Percentiles rank a stretch among this genome's conserved stretches.
Evolutionary conservation across 2,797 vertebrate species (phyloP).

Genomic region (Dendrocincla fuliginosa): DNA sequence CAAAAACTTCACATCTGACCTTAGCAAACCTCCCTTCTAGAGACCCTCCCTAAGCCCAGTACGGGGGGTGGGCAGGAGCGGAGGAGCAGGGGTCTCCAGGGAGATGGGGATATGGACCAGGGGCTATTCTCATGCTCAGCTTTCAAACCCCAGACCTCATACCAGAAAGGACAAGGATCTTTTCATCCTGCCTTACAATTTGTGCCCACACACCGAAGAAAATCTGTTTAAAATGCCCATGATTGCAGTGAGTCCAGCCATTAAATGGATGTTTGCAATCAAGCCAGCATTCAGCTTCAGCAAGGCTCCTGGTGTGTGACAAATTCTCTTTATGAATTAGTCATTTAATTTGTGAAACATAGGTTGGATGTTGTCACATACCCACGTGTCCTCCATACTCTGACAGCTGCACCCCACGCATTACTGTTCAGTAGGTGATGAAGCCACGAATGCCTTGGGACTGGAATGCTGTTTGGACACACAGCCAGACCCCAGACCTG

Average conservation of each 20-base stretch:
- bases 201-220: background rate
- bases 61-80: background rate
- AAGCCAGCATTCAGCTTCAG: conserved; percentile 42
- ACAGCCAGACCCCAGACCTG: background rate
- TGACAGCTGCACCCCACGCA: background rate
- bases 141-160: background rate
- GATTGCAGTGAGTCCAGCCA: conserved; percentile 5
- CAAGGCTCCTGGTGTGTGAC: conserved; percentile 13
- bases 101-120: background rate
- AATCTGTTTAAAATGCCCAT: background rate
- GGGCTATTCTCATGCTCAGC: background rate
- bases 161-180: background rate
- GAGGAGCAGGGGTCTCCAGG: background rate
- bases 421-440: background rate
- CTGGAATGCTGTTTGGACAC: background rate
- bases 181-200: conserved; percentile 27
- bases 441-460: background rate
- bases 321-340: conserved; percentile 59
- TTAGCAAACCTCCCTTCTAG: background rate
- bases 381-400: background rate
- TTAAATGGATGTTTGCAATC: conserved; percentile 56
- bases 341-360: conserved; percentile 59
- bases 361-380: conserved; percentile 41
- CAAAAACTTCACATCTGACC: background rate
- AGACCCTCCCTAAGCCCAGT: background rate